Evolutionary conservation across 2,113 vertebrate species (phyloP).

Genomic region (Monopterus albus): DNA sequence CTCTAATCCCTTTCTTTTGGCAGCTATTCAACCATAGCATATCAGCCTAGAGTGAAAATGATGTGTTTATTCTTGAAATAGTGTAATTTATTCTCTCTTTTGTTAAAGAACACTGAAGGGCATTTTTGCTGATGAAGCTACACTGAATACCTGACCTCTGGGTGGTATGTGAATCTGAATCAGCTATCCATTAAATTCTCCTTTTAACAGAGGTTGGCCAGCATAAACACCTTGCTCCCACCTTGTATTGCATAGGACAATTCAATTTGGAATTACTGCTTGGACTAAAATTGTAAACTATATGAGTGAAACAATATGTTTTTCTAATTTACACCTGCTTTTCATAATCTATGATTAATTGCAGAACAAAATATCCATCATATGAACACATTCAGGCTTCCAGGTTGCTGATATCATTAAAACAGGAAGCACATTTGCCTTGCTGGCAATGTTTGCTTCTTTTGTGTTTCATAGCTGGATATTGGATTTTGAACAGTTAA

Average conservation of each 20-base stretch:
- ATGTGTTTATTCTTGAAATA: constrained; percentile 30
- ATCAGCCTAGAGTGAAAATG: constrained; percentile 15
- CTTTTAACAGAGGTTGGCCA: constrained; percentile 3
- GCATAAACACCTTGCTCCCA: not conserved
- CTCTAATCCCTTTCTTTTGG: constrained; percentile 33
- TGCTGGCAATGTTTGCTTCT: too few species aligned
- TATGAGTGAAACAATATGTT: too few species aligned
- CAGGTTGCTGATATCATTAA: too few species aligned
- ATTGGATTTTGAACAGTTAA: too few species aligned
- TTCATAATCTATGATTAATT: too few species aligned
- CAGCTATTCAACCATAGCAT: constrained; percentile 23
- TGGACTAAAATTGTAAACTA: not conserved
- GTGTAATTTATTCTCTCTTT: constrained; percentile 1
- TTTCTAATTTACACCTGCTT: too few species aligned
- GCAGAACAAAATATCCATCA: too few species aligned
- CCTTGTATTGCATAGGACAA: not conserved
- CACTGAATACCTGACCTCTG: constrained; percentile 1
- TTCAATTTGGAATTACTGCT: not conserved
- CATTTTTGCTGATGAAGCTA: constrained; percentile 7
- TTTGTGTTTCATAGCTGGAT: too few species aligned
- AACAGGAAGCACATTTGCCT: too few species aligned
- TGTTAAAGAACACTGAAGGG: constrained; percentile 12
- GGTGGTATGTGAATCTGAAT: not conserved
- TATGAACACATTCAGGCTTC: too few species aligned
- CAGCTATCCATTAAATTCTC: constrained; percentile 8